A percentile compares a stretch with the other conserved stretches of the same genome.
phyloP scores from a whole-genome alignment of 1,140 invertebrate species.

The Oreohelix idahoensis region DNA sequence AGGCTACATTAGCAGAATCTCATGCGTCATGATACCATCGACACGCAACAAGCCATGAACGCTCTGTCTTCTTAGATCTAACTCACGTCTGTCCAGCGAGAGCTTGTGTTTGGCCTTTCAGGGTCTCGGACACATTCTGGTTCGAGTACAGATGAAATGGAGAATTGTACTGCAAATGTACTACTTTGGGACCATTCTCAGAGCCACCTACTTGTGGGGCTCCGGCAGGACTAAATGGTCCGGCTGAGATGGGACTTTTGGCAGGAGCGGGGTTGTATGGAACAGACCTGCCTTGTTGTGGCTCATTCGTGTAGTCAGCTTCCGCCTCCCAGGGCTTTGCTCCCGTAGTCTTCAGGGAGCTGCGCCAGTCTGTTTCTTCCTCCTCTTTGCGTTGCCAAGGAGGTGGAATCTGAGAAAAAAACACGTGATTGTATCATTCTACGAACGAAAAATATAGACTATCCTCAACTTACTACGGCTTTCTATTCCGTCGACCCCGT shows the following conservation, averaged over 20 bases:
- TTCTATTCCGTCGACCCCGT: too few relatives aligned
- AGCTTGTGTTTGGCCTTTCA: conserved; percentile 82
- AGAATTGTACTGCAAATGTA: conserved; percentile 88
- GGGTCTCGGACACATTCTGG: conserved; percentile 93
- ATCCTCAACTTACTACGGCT: too few relatives aligned
- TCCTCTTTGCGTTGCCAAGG: neutral
- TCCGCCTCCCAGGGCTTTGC: neutral
- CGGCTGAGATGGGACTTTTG: neutral
- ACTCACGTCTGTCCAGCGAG: conserved; percentile 40
- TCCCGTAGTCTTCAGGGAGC: neutral
- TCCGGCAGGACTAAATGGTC: neutral
- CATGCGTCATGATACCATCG: too few relatives aligned
- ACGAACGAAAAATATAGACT: too few relatives aligned
- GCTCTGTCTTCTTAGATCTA: neutral
- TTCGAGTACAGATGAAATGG: conserved; percentile 96
- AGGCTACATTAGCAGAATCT: too few relatives aligned
- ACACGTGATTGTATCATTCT: too few relatives aligned
- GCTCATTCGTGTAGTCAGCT: neutral
- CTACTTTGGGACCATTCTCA: conserved; percentile 50
- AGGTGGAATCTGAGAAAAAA: neutral
- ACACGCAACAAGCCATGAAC: too few relatives aligned
- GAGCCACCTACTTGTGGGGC: neutral
- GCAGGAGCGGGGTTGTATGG: conserved; percentile 26
- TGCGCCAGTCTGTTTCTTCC: neutral
- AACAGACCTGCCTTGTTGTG: neutral